Conservation (phyloP, 2,888 invertebrate genomes). For the Notodonta dromedarius region DNA sequence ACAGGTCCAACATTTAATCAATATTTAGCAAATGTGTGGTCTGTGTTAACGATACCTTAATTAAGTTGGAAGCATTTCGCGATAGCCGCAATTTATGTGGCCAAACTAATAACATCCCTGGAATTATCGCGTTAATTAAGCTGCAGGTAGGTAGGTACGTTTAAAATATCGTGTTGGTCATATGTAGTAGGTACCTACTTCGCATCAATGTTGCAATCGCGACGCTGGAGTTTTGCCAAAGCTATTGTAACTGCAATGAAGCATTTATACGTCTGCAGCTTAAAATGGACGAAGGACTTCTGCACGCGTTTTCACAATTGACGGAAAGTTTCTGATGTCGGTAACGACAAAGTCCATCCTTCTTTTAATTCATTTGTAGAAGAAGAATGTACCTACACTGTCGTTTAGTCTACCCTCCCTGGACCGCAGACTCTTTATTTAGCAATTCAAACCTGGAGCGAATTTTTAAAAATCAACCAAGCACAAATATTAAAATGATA, state of each 20-base stretch:
- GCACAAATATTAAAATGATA: too few species aligned
- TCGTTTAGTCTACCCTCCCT: background rate
- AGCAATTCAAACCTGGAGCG: too few species aligned
- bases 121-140: background rate
- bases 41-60: background rate
- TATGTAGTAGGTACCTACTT: background rate
- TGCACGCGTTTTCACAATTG: too few species aligned
- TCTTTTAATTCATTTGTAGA: too few species aligned
- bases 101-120: background rate
- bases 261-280: slow-evolving; percentile 6
- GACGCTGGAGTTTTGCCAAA: slow-evolving; percentile 48
- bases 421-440: background rate
- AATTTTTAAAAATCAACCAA: too few species aligned
- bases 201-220: slow-evolving; percentile 40
- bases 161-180: background rate
- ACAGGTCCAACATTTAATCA: slow-evolving; percentile 18
- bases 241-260: slow-evolving; percentile 27
- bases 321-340: too few species aligned
- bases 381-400: too few species aligned
- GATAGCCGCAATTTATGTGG: background rate
- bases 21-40: slow-evolving; percentile 12
- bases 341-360: too few species aligned
- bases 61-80: background rate
- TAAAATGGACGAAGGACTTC: background rate
- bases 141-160: background rate